Percentiles rank a stretch among this genome's conserved stretches.
Evolutionary conservation across 2,888 invertebrate species (phyloP).

Genomic region (Ectemnius continuus): DNA sequence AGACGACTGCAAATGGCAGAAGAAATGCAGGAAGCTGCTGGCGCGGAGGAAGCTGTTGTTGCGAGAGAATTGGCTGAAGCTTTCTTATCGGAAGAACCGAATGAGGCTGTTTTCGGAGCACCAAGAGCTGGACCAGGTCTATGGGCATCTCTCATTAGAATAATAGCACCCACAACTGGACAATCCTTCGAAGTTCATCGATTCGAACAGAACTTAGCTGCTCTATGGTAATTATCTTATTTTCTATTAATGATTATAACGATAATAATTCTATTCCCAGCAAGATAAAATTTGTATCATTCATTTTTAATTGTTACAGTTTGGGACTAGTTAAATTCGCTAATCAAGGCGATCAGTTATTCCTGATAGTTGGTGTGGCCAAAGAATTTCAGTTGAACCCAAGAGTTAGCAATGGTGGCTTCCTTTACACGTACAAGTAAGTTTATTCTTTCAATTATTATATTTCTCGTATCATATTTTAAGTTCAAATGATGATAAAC

Average conservation of each 20-base stretch:
- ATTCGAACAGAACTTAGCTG: conserved; percentile 97
- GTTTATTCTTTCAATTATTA: background rate
- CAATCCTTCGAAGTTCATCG: conserved; percentile 88
- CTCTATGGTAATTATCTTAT: conserved; percentile 83
- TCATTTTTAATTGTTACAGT: conserved; percentile 70
- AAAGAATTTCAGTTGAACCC: conserved; percentile 95
- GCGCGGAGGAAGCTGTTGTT: conserved; percentile 95
- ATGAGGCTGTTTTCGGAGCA: conserved; percentile 96
- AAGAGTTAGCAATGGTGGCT: conserved; percentile 89
- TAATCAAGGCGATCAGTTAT: conserved; percentile 82
- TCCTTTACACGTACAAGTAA: conserved; percentile 91
- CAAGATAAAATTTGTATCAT: background rate
- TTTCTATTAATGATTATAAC: background rate
- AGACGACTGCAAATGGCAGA: conserved; percentile 98
- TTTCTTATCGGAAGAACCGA: conserved; percentile 95
- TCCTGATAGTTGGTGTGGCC: conserved; percentile 90
- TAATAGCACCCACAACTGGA: conserved; percentile 91
- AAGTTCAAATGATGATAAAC: conserved; percentile 69
- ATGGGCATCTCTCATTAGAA: conserved; percentile 96
- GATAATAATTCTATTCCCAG: background rate
- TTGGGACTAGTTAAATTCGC: conserved; percentile 90
- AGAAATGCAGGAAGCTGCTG: conserved; percentile 98
- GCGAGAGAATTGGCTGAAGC: conserved; percentile 99
- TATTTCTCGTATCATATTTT: too few species aligned
- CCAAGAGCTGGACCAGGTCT: conserved; percentile 97